Conservation (phyloP, 1,140 invertebrate genomes). For the Heterodera schachtii region DNA sequence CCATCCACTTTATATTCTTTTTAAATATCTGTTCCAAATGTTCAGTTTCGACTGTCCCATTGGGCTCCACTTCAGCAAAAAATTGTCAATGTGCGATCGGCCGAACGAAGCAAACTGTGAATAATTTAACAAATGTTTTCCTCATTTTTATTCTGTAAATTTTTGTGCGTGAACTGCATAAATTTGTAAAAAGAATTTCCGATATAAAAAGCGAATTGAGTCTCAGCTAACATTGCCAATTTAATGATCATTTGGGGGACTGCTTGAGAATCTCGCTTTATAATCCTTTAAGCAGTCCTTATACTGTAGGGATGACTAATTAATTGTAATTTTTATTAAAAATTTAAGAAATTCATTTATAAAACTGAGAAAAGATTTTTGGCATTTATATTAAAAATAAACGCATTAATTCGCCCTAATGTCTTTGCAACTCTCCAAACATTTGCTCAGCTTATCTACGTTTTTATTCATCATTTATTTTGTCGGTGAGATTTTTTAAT, state of each 20-base stretch:
- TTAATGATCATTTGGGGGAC: no score
- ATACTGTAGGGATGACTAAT: no score
- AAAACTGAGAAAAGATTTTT: no score
- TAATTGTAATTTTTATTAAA: no score
- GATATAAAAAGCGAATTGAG: no score
- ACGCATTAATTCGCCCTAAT: not conserved
- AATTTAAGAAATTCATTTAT: no score
- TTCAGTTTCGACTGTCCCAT: slow-evolving; percentile 46
- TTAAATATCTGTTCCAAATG: not conserved
- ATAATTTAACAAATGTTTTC: not conserved
- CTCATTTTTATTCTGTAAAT: no score
- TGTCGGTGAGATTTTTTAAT: not conserved
- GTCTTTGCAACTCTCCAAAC: not conserved
- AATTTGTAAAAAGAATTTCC: no score
- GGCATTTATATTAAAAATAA: not conserved
- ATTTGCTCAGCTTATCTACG: not conserved
- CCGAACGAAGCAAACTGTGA: slow-evolving; percentile 45
- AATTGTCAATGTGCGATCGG: slow-evolving; percentile 45
- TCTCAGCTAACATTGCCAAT: no score
- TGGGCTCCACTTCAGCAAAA: slow-evolving; percentile 46
- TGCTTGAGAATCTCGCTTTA: no score
- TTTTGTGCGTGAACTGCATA: no score
- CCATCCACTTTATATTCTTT: not conserved
- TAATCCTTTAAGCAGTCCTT: no score
- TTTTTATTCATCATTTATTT: not conserved